These are phyloP conservation scores for Mus caroli DNA, from an alignment of 2,797 vertebrate genomes.

Conservation along the genomic window DNA sequence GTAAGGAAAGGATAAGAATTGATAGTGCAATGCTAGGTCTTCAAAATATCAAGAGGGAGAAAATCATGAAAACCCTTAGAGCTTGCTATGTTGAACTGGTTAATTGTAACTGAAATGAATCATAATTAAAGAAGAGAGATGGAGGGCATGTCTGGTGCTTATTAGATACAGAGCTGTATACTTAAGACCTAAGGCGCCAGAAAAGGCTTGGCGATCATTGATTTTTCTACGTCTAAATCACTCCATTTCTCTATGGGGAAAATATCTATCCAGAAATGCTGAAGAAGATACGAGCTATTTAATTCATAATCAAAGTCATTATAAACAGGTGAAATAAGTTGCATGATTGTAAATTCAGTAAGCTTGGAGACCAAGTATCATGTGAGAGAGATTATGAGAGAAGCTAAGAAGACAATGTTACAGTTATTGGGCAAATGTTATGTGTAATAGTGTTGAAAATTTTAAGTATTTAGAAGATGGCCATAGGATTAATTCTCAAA, in stretches of 20 bases:
- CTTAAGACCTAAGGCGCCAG: background rate
- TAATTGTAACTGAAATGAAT: background rate
- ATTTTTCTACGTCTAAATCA: background rate
- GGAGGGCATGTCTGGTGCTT: background rate
- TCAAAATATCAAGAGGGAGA: background rate
- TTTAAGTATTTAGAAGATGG: background rate
- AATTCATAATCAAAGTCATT: background rate
- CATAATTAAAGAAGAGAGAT: background rate
- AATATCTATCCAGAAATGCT: background rate
- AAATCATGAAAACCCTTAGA: background rate
- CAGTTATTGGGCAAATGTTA: background rate
- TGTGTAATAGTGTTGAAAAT: background rate
- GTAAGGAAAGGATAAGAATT: background rate
- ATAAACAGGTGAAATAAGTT: background rate
- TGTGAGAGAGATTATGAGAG: background rate
- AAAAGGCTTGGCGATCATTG: background rate
- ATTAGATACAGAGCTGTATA: background rate
- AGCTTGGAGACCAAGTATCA: background rate
- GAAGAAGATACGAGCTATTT: background rate
- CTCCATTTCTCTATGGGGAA: background rate
- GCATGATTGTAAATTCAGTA: background rate
- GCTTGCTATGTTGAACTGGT: background rate
- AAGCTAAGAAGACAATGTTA: background rate
- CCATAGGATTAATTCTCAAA: background rate
- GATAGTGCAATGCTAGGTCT: background rate